phyloP scores from a whole-genome alignment of 2,888 invertebrate genomes.

The Macaria notata region DNA sequence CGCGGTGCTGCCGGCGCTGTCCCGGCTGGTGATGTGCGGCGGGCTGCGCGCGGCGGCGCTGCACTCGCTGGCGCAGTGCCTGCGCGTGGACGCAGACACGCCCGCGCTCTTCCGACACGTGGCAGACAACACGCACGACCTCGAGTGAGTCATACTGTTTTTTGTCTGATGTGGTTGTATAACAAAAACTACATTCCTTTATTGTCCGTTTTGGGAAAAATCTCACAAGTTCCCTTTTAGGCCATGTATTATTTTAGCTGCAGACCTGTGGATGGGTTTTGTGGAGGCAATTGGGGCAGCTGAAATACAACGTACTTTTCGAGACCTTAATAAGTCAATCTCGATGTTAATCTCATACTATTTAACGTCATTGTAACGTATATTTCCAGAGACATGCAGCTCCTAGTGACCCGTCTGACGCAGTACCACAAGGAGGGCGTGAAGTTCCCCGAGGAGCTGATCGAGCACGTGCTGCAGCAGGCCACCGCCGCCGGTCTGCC shows the following conservation, averaged over 20 bases:
- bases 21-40: constrained; percentile 36
- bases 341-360: too few relatives aligned
- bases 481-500: constrained; percentile 47
- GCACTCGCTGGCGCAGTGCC: constrained; percentile 50
- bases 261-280: too few relatives aligned
- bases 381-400: constrained; percentile 50
- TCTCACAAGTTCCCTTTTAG: too few relatives aligned
- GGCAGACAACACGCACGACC: constrained; percentile 19
- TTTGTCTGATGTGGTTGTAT: not conserved
- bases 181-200: too few relatives aligned
- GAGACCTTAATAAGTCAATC: too few relatives aligned
- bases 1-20: constrained; percentile 28
- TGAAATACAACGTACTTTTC: too few relatives aligned
- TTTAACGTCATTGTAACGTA: too few relatives aligned
- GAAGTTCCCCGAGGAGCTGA: constrained; percentile 48
- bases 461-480: constrained; percentile 44
- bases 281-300: too few relatives aligned
- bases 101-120: constrained; percentile 34
- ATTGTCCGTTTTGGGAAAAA: too few relatives aligned
- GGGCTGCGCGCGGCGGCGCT: constrained; percentile 37
- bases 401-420: constrained; percentile 48
- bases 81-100: constrained; percentile 41
- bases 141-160: constrained; percentile 1
- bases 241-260: too few relatives aligned
- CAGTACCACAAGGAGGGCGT: constrained; percentile 62